phyloP scores from a whole-genome alignment of 2,797 vertebrate species.

The Phataginus tetradactyla region DNA sequence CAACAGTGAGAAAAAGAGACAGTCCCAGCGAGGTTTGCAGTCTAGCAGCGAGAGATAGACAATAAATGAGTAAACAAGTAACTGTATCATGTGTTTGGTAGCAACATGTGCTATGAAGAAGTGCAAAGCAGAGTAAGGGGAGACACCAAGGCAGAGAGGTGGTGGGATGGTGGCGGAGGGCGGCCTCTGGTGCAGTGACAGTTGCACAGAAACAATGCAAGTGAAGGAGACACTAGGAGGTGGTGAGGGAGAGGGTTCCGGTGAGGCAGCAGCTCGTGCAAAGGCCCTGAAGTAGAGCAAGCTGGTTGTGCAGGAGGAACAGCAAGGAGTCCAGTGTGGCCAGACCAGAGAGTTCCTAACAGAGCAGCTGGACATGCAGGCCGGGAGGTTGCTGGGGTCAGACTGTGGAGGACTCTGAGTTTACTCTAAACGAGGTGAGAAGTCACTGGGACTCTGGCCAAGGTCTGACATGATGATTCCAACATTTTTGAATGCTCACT shows the following conservation, averaged over 20 bases:
- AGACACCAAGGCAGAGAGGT: neutral
- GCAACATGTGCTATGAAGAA: no score
- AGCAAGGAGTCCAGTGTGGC: neutral
- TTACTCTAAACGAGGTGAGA: neutral
- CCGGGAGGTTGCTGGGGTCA: neutral
- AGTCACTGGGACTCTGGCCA: neutral
- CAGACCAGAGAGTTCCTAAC: neutral
- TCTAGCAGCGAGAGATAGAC: neutral
- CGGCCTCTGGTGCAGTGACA: neutral
- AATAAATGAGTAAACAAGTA: neutral
- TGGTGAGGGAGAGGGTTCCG: neutral
- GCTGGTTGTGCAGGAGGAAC: neutral
- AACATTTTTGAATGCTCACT: neutral
- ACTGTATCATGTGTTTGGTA: neutral
- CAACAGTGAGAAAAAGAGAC: neutral
- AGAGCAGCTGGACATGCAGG: neutral
- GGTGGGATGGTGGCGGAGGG: no score
- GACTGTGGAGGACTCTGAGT: neutral
- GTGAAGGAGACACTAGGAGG: neutral
- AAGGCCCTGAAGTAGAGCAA: neutral
- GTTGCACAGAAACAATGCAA: neutral
- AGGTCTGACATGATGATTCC: neutral
- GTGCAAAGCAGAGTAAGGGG: neutral
- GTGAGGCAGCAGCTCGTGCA: neutral
- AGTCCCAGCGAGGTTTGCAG: neutral